Conservation (phyloP, 2,797 vertebrate species). For the Cynopterus sphinx region DNA sequence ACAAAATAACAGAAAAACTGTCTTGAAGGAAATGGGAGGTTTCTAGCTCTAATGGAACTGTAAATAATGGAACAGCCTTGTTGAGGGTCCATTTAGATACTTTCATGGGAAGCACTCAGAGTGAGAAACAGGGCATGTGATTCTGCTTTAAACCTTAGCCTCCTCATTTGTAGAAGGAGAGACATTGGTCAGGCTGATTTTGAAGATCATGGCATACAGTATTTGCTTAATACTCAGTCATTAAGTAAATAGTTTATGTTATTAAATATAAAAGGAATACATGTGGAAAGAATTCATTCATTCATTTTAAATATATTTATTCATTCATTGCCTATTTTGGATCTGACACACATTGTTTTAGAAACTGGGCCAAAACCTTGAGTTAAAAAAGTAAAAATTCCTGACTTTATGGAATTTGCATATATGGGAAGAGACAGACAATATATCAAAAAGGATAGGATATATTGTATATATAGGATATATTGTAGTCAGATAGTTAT, state of each 20-base stretch:
- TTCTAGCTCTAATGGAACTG: background rate
- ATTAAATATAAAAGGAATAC: background rate
- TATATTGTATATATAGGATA: background rate
- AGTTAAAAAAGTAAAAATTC: constrained; percentile 10
- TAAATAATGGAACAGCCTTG: background rate
- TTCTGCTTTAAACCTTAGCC: too few species aligned
- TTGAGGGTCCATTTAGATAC: background rate
- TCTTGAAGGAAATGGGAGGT: background rate
- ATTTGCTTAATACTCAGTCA: background rate
- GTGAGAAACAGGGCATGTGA: background rate
- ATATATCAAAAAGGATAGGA: background rate
- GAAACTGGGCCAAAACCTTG: background rate
- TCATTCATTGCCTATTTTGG: background rate
- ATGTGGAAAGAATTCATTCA: background rate
- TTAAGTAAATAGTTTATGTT: background rate
- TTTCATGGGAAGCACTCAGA: background rate
- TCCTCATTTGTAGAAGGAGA: background rate
- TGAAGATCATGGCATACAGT: background rate
- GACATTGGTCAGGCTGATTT: background rate
- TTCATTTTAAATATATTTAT: background rate
- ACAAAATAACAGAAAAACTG: background rate
- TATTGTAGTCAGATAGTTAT: background rate
- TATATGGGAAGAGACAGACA: background rate
- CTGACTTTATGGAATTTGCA: background rate
- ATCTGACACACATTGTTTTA: background rate